Conservation (phyloP, 2,888 invertebrate species). For the Drosophila falleni region DNA sequence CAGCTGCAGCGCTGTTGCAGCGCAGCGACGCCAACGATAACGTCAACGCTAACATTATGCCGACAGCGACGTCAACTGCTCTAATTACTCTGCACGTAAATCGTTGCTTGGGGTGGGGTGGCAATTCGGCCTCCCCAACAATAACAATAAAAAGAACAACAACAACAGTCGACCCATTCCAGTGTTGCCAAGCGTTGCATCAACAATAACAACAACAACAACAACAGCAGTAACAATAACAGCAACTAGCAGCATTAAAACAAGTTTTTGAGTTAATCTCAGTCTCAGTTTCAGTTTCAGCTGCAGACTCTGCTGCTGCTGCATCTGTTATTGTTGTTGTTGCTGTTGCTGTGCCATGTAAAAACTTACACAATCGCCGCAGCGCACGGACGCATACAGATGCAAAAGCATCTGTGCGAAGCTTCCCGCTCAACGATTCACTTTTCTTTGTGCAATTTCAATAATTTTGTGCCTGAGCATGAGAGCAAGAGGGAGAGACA, state of each 20-base stretch:
- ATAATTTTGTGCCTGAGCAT: conserved; percentile 54
- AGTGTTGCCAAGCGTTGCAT: conserved; percentile 58
- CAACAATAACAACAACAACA: conserved; percentile 43
- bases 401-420: conserved; percentile 38
- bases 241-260: conserved; percentile 51
- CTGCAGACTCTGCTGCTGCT: conserved; percentile 36
- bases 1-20: conserved; percentile 44
- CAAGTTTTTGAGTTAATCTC: conserved; percentile 64
- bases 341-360: conserved; percentile 45
- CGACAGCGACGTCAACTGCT: conserved; percentile 62
- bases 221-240: conserved; percentile 29
- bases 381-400: conserved; percentile 42
- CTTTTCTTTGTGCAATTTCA: conserved; percentile 81
- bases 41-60: conserved; percentile 33
- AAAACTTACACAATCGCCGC: conserved; percentile 77
- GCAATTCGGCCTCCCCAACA: conserved; percentile 3
- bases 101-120: conserved; percentile 56
- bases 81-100: conserved; percentile 70
- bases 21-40: conserved; percentile 51
- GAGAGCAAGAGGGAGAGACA: conserved; percentile 7
- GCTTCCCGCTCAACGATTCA: conserved; percentile 71
- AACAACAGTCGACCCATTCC: conserved; percentile 25
- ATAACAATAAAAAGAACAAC: conserved; percentile 36
- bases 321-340: conserved; percentile 6
- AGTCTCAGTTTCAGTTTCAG: conserved; percentile 63